Percentiles rank a stretch among this genome's conserved stretches.
Evolutionary conservation across 1,140 invertebrate species (phyloP).

Genomic region (Mamestra configurata): DNA sequence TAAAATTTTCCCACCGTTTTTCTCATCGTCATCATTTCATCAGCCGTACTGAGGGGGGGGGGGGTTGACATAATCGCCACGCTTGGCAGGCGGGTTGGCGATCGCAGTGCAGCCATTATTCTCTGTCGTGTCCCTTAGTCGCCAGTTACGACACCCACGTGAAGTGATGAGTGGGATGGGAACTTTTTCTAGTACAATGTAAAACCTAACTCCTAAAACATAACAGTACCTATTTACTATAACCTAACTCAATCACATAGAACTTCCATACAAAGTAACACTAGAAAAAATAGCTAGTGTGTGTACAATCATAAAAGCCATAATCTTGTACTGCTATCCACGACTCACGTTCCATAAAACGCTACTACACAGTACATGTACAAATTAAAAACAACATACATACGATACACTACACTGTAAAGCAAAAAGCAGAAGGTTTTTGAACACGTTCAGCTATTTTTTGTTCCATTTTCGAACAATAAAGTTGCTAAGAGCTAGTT

Average conservation of each 20-base stretch:
- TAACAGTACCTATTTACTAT: not conserved
- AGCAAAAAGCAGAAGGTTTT: not conserved
- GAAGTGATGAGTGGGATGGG: no score
- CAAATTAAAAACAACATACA: slow-evolving; percentile 24
- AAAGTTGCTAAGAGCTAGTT: no score
- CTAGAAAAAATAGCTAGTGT: not conserved
- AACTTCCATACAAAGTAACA: not conserved
- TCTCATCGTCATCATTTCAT: no score
- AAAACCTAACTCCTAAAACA: no score
- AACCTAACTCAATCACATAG: not conserved
- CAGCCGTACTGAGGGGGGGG: no score
- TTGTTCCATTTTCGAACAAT: not conserved
- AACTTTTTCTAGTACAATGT: no score
- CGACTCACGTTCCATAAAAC: slow-evolving; percentile 10
- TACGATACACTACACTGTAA: not conserved
- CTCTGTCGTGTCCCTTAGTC: no score
- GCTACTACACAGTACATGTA: slow-evolving; percentile 10
- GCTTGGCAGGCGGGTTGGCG: no score
- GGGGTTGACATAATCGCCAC: no score
- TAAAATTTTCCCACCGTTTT: no score
- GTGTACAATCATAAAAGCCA: slow-evolving; percentile 6
- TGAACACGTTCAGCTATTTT: not conserved
- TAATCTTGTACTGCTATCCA: slow-evolving; percentile 2
- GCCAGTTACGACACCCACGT: no score
- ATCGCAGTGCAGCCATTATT: no score